phyloP scores from a whole-genome alignment of 1,140 invertebrate species.

The Lucilia sericata region DNA sequence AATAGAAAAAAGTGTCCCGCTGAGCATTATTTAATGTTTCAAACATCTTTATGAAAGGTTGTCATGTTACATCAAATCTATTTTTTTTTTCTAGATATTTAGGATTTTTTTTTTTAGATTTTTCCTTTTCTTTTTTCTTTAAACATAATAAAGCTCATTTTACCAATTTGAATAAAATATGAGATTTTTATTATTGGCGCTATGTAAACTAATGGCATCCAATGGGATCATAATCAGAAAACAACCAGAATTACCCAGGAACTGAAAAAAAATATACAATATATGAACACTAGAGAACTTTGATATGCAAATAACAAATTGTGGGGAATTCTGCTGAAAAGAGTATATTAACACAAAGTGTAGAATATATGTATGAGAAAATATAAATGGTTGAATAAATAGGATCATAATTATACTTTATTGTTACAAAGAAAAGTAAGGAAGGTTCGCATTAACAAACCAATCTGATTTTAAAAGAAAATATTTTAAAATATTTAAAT shows the following conservation, averaged over 20 bases:
- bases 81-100: background rate
- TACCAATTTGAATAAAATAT: constrained; percentile 67
- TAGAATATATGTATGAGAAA: background rate
- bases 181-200: constrained; percentile 62
- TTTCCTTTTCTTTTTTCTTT: constrained; percentile 16
- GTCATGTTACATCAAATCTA: constrained; percentile 40
- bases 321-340: background rate
- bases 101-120: background rate
- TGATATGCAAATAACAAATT: background rate
- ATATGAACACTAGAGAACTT: background rate
- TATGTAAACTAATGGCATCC: constrained; percentile 39
- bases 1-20: constrained; percentile 46
- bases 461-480: too few relatives aligned
- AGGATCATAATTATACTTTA: background rate
- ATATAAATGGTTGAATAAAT: background rate
- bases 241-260: background rate
- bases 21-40: constrained; percentile 42
- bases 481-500: too few relatives aligned
- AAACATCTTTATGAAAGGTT: constrained; percentile 2
- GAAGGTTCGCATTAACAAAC: too few relatives aligned
- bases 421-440: too few relatives aligned
- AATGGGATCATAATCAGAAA: constrained; percentile 38
- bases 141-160: constrained; percentile 47
- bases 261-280: background rate
- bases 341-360: background rate